Base-by-base conservation (phyloP, 2,888 invertebrate species). In the Phaedon cochleariae region DNA sequence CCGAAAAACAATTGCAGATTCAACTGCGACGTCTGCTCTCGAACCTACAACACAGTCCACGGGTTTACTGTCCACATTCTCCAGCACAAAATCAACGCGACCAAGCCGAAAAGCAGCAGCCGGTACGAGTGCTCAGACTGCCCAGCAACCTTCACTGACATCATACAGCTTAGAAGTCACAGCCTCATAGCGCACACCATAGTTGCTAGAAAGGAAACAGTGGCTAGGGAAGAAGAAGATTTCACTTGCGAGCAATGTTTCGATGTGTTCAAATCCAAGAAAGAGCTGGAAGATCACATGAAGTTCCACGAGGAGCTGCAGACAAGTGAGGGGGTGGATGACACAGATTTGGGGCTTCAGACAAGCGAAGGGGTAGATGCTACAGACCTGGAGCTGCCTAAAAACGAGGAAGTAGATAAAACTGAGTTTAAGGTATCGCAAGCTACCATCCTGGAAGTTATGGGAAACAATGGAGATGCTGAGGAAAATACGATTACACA, bases 281-380 rank as follows among this genome's bases (percentile, higher is more conserved):
- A 55, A 5, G 68, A 72, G 20, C 65, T 73, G 20, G 66, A 72
- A 2, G 64, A 73, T n/a, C 76, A 76, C 52, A 71, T 73, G 63
- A 66, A 69, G 7, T 72, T 74, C 41, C 75, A 76, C 46, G 55
- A 65, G 45, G 59, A 69, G 45, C 26, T 69, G 20, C 26, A 17
- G 7, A 45, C 15, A 10, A 60, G 10, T 12, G 41, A 54, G 0
- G 26, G 41, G 18, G 22, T 15, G 18, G 6, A 37, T 18, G 37
- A 20, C 4, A 4, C 1, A 10, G 15, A 3, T 15, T n/a, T n/a
- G n/a, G n/a, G n/a, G n/a, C n/a, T n/a, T 46, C 3, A 10, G 2
- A 15, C 18, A 18, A 17, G 17, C 15, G 46, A 9, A 10, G 46
- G 6, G 15, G 10, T 18, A 2, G 18, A 46, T 10, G 6, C 12